phyloP scores from a whole-genome alignment of 2,113 vertebrate genomes.

The Cisticola juncidis region DNA sequence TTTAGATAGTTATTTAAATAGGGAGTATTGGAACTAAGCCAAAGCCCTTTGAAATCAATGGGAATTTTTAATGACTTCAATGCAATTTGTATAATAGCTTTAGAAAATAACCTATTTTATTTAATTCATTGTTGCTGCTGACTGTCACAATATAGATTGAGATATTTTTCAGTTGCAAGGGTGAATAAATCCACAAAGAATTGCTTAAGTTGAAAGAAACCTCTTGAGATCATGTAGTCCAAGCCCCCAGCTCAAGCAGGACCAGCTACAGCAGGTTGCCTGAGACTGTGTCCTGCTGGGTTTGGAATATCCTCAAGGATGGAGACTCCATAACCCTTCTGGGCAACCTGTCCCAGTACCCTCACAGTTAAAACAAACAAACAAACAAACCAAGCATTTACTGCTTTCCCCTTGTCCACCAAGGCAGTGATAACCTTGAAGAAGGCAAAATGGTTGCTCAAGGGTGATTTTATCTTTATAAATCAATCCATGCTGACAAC shows the following conservation, averaged over 20 bases:
- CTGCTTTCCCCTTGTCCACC: neutral
- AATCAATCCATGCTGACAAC: neutral
- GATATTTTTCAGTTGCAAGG: neutral
- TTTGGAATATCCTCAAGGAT: neutral
- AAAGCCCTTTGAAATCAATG: constrained; percentile 38
- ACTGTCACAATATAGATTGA: neutral
- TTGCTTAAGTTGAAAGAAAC: neutral
- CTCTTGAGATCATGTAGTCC: neutral
- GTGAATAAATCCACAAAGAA: neutral
- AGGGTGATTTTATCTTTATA: neutral
- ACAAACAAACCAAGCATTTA: neutral
- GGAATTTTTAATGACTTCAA: constrained; percentile 38
- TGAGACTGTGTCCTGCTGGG: accelerated
- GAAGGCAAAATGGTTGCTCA: neutral
- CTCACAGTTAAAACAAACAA: neutral
- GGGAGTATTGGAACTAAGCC: neutral
- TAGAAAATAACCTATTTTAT: constrained; percentile 3
- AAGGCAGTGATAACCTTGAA: neutral
- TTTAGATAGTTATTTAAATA: constrained; percentile 44
- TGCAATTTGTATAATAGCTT: neutral
- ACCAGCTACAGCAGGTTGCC: neutral
- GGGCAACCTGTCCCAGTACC: neutral
- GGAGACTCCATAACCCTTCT: neutral
- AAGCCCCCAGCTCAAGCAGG: neutral
- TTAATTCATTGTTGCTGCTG: neutral